Conservation (phyloP, 2,113 vertebrate species). For the Hemiscyllium ocellatum region DNA sequence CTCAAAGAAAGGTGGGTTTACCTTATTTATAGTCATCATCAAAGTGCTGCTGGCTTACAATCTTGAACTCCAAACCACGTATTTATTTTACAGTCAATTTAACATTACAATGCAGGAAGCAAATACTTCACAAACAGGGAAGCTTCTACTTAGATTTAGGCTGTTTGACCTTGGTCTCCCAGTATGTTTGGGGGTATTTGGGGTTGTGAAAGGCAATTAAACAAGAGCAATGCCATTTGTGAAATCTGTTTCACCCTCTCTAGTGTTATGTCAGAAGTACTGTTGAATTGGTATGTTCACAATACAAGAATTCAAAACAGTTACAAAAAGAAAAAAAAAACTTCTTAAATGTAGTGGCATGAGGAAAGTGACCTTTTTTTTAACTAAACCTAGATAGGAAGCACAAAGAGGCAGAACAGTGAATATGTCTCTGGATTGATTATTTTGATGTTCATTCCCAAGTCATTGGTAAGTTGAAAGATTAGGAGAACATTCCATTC, state of each 20-base stretch:
- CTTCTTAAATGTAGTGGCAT: background rate
- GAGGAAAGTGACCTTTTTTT: background rate
- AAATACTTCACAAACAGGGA: conserved; percentile 39
- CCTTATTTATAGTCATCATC: conserved; percentile 40
- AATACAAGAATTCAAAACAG: background rate
- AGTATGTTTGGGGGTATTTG: conserved; percentile 43
- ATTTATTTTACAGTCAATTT: conserved; percentile 39
- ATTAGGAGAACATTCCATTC: conserved; percentile 27
- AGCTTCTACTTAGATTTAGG: conserved; percentile 40
- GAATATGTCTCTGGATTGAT: background rate
- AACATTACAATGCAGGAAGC: conserved; percentile 45
- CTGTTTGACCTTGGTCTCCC: conserved; percentile 35
- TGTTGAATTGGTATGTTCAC: conserved; percentile 26
- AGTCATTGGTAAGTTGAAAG: background rate
- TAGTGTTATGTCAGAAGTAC: conserved; percentile 39
- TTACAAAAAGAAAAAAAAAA: background rate
- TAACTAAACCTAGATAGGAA: background rate
- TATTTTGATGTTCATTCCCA: background rate
- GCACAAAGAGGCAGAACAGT: background rate
- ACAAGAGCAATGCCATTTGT: conserved; percentile 41
- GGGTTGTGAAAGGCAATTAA: conserved; percentile 43
- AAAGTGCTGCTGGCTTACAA: conserved; percentile 37
- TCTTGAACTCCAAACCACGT: conserved; percentile 41
- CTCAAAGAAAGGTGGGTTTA: conserved; percentile 35
- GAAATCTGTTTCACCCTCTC: conserved; percentile 40